A percentile compares a stretch with the other conserved stretches of the same genome.
phyloP scores from a whole-genome alignment of 2,113 vertebrate genomes.

The Prunella fulvescens region DNA sequence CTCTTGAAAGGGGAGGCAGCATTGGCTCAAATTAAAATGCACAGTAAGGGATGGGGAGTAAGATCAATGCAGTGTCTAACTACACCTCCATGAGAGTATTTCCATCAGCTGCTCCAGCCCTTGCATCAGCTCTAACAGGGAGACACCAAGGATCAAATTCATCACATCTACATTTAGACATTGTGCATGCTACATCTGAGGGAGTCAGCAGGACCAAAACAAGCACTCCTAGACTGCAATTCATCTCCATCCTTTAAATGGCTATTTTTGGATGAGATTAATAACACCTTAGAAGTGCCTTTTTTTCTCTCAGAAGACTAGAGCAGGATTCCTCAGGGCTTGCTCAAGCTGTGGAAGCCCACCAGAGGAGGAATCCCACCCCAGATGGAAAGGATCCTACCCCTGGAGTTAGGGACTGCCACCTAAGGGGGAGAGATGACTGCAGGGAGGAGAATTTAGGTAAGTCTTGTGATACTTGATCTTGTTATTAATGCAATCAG shows the following conservation, averaged over 20 bases:
- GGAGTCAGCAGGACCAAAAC: neutral
- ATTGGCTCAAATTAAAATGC: constrained; percentile 31
- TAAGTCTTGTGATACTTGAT: neutral
- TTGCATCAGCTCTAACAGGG: constrained; percentile 31
- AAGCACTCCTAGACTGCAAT: neutral
- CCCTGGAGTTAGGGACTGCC: neutral
- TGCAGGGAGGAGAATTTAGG: neutral
- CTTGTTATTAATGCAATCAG: neutral
- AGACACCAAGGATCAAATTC: constrained; percentile 17
- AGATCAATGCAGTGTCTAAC: constrained; percentile 22
- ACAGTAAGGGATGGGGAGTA: neutral
- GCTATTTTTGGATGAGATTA: constrained; percentile 10
- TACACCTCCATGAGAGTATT: constrained; percentile 11
- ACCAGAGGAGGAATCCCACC: neutral
- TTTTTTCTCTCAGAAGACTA: constrained; percentile 5
- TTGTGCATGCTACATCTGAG: constrained; percentile 15
- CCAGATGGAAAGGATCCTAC: neutral
- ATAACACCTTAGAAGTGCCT: neutral
- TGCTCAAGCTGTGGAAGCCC: neutral
- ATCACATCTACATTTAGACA: neutral
- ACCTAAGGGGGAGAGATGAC: neutral
- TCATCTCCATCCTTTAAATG: neutral
- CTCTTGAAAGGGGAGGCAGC: constrained; percentile 29
- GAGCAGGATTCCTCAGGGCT: neutral
- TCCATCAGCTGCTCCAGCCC: neutral